Evolutionary conservation across 2,797 vertebrate genomes (phyloP).

Genomic region (Phataginus tetradactyla): DNA sequence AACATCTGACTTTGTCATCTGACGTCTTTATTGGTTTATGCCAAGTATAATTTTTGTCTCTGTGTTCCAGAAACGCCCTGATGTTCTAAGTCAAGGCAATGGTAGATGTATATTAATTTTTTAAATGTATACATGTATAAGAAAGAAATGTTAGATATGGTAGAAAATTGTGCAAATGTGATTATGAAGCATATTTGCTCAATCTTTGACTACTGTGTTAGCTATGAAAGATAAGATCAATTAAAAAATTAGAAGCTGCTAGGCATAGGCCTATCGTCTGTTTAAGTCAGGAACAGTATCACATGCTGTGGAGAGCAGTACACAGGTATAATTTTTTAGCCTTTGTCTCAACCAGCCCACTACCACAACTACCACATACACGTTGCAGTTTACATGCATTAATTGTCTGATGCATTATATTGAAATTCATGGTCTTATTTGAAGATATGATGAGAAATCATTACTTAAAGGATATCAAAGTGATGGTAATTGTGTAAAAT

Average conservation of each 20-base stretch:
- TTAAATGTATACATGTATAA: neutral
- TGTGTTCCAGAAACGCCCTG: neutral
- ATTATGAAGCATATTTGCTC: slow-evolving; percentile 21
- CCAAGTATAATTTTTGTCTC: neutral
- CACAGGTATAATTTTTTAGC: slow-evolving; percentile 41
- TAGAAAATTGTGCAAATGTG: neutral
- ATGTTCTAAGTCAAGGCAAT: neutral
- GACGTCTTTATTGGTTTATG: neutral
- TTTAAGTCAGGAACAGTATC: slow-evolving; percentile 28
- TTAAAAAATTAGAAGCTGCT: slow-evolving; percentile 66
- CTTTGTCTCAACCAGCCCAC: slow-evolving; percentile 29
- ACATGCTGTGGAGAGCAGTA: neutral
- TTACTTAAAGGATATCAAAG: slow-evolving; percentile 72
- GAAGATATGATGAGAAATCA: slow-evolving; percentile 66
- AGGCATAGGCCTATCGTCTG: neutral
- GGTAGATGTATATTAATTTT: neutral
- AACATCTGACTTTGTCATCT: neutral
- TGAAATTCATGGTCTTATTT: slow-evolving; percentile 63
- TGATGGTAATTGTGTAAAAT: slow-evolving; percentile 71
- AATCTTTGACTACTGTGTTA: neutral
- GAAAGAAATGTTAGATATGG: neutral
- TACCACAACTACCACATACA: slow-evolving; percentile 35
- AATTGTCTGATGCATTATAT: slow-evolving; percentile 63
- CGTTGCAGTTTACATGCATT: slow-evolving; percentile 62
- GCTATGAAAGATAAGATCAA: slow-evolving; percentile 36